Conservation (phyloP, 2,797 vertebrate species). For the Atherinosoma microstoma region DNA sequence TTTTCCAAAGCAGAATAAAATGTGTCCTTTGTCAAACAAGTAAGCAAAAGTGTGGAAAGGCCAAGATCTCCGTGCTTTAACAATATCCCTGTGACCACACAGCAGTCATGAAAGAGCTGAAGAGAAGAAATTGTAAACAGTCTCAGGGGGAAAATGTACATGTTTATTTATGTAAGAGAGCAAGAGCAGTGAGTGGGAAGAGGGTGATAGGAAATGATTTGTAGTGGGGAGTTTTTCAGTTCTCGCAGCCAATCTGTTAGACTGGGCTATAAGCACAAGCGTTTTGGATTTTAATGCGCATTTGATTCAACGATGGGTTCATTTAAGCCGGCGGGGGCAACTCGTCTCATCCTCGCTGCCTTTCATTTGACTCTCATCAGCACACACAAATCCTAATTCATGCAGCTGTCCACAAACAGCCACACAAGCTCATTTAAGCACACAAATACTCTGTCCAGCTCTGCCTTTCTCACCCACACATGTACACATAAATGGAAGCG, state of each 20-base stretch:
- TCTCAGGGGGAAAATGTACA: constrained; percentile 14
- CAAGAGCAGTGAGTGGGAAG: constrained; percentile 25
- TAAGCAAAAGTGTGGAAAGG: constrained; percentile 12
- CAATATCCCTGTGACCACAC: neutral
- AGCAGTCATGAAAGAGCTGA: constrained; percentile 18
- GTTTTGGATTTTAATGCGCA: constrained; percentile 52
- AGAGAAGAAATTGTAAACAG: constrained; percentile 2
- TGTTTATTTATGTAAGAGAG: constrained; percentile 36
- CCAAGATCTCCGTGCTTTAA: constrained; percentile 6
- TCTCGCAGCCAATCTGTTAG: constrained; percentile 32
- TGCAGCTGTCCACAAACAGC: constrained; percentile 34
- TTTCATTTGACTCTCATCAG: constrained; percentile 57
- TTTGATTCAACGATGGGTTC: constrained; percentile 55
- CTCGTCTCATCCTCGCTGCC: constrained; percentile 54
- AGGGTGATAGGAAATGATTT: constrained; percentile 27
- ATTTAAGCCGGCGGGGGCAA: constrained; percentile 40
- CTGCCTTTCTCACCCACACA: neutral
- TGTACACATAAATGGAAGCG: constrained; percentile 11
- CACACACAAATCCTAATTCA: constrained; percentile 44
- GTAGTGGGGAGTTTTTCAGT: constrained; percentile 20
- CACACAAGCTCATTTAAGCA: constrained; percentile 20
- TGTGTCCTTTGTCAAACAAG: constrained; percentile 16
- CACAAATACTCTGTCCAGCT: constrained; percentile 20
- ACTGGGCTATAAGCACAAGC: constrained; percentile 41
- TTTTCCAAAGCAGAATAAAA: neutral